phyloP scores from a whole-genome alignment of 2,888 invertebrate genomes.

The Ochropacha duplaris region DNA sequence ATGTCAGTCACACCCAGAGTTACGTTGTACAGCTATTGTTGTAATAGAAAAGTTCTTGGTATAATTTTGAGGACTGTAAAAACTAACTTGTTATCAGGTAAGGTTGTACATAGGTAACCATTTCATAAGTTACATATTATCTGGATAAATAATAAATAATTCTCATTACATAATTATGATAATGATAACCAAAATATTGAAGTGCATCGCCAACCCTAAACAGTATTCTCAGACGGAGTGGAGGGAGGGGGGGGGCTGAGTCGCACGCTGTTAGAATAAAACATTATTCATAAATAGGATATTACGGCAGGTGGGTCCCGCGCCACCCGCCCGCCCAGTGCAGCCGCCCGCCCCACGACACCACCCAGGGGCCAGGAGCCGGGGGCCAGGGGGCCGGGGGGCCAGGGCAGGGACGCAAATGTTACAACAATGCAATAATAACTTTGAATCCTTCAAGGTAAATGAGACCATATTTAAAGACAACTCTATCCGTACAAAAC shows the following conservation, averaged over 20 bases:
- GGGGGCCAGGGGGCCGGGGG: conserved; percentile 18
- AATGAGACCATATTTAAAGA: conserved; percentile 12
- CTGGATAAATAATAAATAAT: too few relatives aligned
- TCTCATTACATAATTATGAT: background rate
- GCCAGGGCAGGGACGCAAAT: conserved; percentile 11
- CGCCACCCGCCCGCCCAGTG: conserved; percentile 17
- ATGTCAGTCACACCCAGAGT: too few relatives aligned
- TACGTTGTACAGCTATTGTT: too few relatives aligned
- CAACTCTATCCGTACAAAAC: too few relatives aligned
- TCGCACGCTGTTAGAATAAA: conserved; percentile 81
- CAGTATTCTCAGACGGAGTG: conserved; percentile 40
- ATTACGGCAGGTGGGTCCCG: conserved; percentile 67
- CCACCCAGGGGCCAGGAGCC: conserved; percentile 16
- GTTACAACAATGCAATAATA: conserved; percentile 23
- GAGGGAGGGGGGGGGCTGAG: conserved; percentile 38
- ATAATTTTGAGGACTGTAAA: too few relatives aligned
- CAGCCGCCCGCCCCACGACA: conserved; percentile 17
- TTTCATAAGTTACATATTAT: too few relatives aligned
- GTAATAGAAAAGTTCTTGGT: too few relatives aligned
- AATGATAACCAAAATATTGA: background rate
- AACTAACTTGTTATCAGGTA: too few relatives aligned
- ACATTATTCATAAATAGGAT: conserved; percentile 83
- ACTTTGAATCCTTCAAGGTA: conserved; percentile 8
- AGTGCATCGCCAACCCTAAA: conserved; percentile 11
- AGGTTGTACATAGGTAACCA: too few relatives aligned